Base-by-base conservation (phyloP, 2,888 invertebrate species). In the Microplitis deprimator region DNA sequence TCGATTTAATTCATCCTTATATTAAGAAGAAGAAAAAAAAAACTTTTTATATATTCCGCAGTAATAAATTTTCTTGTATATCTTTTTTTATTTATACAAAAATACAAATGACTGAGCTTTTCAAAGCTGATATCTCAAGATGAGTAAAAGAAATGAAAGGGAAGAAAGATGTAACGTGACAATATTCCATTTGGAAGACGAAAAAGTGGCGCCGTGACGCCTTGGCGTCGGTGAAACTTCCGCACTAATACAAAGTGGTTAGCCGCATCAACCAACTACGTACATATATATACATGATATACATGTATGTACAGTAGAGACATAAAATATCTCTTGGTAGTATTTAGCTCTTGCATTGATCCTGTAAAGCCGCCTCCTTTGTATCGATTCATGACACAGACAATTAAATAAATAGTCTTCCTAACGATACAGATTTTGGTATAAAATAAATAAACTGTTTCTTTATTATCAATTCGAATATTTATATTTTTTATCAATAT, bases 221-320 rank as follows among this genome's bases (percentile, higher is more conserved):
- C 83, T 82, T 4, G 84, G 81, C 84, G 81, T 83, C 81, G 82
- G 81, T 75, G 41, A 85, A 86, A 86, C 83, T 86, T 84, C 78
- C 82, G 78, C 84, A 83, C 84, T 85, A 83, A 84, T 83, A 84
- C 65, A 73, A 73, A 40, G 62, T 62, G 40, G 40, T 62, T 62
- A 61, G 71, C 71, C 61, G 71, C 71, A 72, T 72, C 71, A 72
- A 38, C 71, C 60, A 72, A 72, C 60, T 71, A 62, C 62, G 61
- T 64, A 64, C 64, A 64, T 64, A 64, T 1, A 17, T 16, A 17
- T 64, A 16, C 6, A 64, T 16, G 10, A 20, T 64, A 1, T 7
- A 50, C 13, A 50, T 50, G 13, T 50, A 50, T 50, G 50, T 50
- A 50, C 50, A 50, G 13, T 5, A 50, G 13, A 50, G 50, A 50